Conservation (phyloP, 2,797 vertebrate genomes). For the Darevskia nairensis region DNA sequence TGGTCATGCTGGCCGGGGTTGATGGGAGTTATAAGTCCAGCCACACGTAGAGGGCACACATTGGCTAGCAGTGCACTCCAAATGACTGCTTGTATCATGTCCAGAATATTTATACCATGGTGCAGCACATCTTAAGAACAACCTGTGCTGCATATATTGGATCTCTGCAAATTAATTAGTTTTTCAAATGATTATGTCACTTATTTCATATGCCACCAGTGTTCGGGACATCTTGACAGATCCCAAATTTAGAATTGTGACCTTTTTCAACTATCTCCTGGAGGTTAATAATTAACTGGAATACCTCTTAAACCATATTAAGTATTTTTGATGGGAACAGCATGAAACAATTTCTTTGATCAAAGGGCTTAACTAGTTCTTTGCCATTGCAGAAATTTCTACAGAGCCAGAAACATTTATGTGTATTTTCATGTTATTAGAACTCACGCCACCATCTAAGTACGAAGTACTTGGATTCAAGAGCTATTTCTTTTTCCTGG, state of each 20-base stretch:
- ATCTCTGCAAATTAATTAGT: slow-evolving; percentile 7
- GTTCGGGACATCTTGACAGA: slow-evolving; percentile 28
- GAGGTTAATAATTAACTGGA: slow-evolving; percentile 40
- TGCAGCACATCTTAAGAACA: not conserved
- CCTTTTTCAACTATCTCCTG: slow-evolving; percentile 40
- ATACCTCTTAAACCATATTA: slow-evolving; percentile 28
- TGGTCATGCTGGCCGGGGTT: not conserved
- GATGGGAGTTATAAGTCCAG: too few species aligned
- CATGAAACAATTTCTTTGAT: slow-evolving; percentile 20
- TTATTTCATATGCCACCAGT: slow-evolving; percentile 7
- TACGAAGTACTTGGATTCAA: not conserved
- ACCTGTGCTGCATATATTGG: not conserved
- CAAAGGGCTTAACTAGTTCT: slow-evolving; percentile 17
- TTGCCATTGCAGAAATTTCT: not conserved
- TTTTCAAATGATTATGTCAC: slow-evolving; percentile 27
- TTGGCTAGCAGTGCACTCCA: not conserved
- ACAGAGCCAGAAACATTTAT: not conserved
- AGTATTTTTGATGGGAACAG: slow-evolving; percentile 28
- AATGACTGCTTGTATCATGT: not conserved
- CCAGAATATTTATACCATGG: not conserved
- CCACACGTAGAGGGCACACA: too few species aligned
- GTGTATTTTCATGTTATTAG: not conserved
- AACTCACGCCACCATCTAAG: not conserved
- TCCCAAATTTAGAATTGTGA: slow-evolving; percentile 35
- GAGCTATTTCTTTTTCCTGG: not conserved